Base-by-base conservation (phyloP, 2,797 vertebrate species). In the Ctenosaura bakeri region DNA sequence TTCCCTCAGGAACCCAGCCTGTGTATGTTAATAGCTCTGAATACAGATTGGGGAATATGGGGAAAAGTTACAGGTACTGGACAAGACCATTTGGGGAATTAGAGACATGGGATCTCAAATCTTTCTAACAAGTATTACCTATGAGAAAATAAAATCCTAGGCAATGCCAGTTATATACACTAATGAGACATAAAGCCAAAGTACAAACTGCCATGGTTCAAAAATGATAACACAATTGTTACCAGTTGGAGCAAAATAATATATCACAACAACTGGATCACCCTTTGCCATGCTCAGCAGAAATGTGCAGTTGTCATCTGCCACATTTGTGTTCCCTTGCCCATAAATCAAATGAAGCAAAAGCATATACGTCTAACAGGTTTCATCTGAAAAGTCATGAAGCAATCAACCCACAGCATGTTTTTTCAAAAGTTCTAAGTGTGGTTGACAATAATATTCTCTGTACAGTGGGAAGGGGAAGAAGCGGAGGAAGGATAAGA, bases 331-430 rank as follows among this genome's bases (percentile, higher is more conserved):
- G 66, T 32, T 32, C 35, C 18, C 54, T 35, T 16, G 54, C 35
- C 18, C 52, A 83, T 59, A 54, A 85, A 73, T 35, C 54, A 10
- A 38, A 14, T 35, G 13, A 42, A 69, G 4, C 38, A 77, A 66
- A 66, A 32, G 2, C 18, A 66, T 16, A n/a, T 14, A n/a, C 56
- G 26, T 35, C 86, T 71, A 90, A 56, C 88, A 83, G 5, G 4
- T 6, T 64, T 81, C 86, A 56, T 78, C 56, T n/a, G 46, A 50
- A 0, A 87, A 90, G 2, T 7, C 18, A 85, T 87, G 13, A 5
- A 52, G 83, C 66, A 79, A 22, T 80, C 92, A 16, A 32, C 56
- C 62, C 80, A 81, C 24, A 38, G 69, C 90, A 38, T 59, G 13
- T 4, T 9, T 6, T 26, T 74, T 87, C 80, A 50, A 66, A 9